A percentile compares a stretch with the other conserved stretches of the same genome.
Conservation (phyloP, 2,888 invertebrate species). For the Callimorpha dominula region DNA sequence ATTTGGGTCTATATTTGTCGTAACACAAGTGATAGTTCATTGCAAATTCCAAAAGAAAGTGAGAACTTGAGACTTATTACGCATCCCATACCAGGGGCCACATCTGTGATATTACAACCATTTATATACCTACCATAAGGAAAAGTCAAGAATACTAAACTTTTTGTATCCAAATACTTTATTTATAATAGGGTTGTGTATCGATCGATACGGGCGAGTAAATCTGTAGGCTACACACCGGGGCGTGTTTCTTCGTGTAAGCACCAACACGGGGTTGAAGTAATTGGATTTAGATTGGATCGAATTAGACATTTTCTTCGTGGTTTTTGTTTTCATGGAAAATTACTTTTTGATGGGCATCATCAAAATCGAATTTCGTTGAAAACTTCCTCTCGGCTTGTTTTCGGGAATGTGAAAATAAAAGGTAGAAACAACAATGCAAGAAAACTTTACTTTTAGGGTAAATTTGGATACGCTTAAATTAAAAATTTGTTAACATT, state of each 20-base stretch:
- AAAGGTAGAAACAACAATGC: constrained; percentile 15
- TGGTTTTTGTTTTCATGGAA: constrained; percentile 77
- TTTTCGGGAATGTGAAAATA: constrained; percentile 36
- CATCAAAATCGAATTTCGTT: constrained; percentile 79
- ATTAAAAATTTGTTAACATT: constrained; percentile 49
- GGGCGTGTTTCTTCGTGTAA: constrained; percentile 61
- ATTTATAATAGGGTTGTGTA: not conserved
- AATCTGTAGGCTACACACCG: constrained; percentile 49
- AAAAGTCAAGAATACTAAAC: not conserved
- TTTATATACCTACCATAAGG: not conserved
- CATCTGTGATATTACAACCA: not conserved
- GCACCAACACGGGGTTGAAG: constrained; percentile 69
- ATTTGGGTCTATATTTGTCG: not conserved
- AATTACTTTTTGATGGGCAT: constrained; percentile 82
- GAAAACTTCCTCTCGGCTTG: constrained; percentile 34
- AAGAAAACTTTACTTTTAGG: constrained; percentile 43
- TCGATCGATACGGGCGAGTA: constrained; percentile 42
- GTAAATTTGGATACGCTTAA: constrained; percentile 43
- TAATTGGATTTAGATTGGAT: constrained; percentile 85
- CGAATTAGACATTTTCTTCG: constrained; percentile 80
- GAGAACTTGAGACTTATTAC: not conserved
- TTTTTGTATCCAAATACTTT: not conserved
- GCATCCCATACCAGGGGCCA: not conserved
- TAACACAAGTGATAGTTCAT: not conserved
- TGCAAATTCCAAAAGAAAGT: not conserved